Base-by-base conservation (phyloP, 2,113 vertebrate species). In the Brachirus orientalis region DNA sequence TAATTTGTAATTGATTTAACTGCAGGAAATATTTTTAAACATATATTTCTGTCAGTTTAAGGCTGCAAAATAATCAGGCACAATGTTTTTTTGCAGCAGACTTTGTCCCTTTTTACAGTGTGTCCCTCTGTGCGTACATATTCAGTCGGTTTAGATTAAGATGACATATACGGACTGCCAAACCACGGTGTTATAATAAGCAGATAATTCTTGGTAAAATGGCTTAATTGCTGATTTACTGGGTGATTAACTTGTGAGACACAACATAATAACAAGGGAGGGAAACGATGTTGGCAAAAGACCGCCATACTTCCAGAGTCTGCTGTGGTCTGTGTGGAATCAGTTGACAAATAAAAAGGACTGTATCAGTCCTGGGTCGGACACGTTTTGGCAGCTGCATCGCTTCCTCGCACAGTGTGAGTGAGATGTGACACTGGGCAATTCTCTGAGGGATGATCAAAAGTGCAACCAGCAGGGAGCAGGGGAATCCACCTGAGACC, bases 201-300 rank as follows among this genome's bases (percentile, higher is more conserved):
- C 57, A 69, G 62, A 63, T 62, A 37, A 75, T 82, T 79, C 48
- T 67, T 44, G 50, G 73, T 84, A 63, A 79, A 77, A 67, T 69
- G 58, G 18, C 53, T 70, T 82, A 85, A 86, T 86, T 75, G 61
- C 54, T 73, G 35, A 88, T 74, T 87, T 84, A 56, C 68, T 81
- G 71, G 77, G 28, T 79, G 79, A 72, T 88, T 80, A 84, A 66
- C 66, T 79, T 67, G 59, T 28, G 1, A 79, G 77, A 79, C 58
- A 38, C 50, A 63, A 69, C 54, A 45, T 59, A 79, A 55, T 36
- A 48, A 71, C 47, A 40, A 59, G 12, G 38, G 47, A 45, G 51
- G 57, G 64, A 62, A 20, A 55, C 12, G n/a, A n/a, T 69, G 54
- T 62, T 35, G 47, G 66, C 48, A 55, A 74, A 81, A 58, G 54